These are phyloP conservation scores for Ophthalmolycus amberensis DNA, from an alignment of 2,113 vertebrate species.

Conservation along the genomic window DNA sequence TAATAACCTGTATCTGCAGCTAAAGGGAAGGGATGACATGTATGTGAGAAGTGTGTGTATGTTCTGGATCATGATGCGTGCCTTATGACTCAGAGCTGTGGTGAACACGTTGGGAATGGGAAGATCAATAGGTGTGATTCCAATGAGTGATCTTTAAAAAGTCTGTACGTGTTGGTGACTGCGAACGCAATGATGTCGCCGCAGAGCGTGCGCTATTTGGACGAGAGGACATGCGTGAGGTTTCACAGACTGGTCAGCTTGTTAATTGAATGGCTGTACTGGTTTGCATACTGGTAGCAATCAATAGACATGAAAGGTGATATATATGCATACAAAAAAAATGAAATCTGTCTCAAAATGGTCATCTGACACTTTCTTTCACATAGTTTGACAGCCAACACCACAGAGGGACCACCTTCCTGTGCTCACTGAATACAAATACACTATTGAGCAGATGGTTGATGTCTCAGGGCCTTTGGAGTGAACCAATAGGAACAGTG, in stretches of 20 bases:
- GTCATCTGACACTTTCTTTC: too few species aligned
- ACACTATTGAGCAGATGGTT: too few species aligned
- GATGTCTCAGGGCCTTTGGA: too few species aligned
- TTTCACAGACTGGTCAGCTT: background rate
- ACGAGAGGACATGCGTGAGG: background rate
- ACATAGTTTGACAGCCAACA: too few species aligned
- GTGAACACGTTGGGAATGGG: conserved; percentile 7
- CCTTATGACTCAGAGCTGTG: background rate
- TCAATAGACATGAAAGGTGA: background rate
- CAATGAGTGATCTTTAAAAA: conserved; percentile 21
- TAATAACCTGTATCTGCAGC: background rate
- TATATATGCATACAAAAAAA: background rate
- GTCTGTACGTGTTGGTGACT: background rate
- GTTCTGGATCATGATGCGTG: background rate
- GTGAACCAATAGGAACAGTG: too few species aligned
- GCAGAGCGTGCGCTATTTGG: background rate
- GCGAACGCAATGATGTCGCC: background rate
- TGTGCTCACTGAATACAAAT: too few species aligned
- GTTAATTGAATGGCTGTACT: background rate
- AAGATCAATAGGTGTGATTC: conserved; percentile 15
- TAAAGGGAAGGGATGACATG: background rate
- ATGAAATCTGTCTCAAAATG: too few species aligned
- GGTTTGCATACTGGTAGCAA: background rate
- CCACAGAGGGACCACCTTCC: too few species aligned
- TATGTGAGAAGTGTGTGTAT: background rate